Base-by-base conservation (phyloP, 2,113 vertebrate genomes). In the Butorides virescens region DNA sequence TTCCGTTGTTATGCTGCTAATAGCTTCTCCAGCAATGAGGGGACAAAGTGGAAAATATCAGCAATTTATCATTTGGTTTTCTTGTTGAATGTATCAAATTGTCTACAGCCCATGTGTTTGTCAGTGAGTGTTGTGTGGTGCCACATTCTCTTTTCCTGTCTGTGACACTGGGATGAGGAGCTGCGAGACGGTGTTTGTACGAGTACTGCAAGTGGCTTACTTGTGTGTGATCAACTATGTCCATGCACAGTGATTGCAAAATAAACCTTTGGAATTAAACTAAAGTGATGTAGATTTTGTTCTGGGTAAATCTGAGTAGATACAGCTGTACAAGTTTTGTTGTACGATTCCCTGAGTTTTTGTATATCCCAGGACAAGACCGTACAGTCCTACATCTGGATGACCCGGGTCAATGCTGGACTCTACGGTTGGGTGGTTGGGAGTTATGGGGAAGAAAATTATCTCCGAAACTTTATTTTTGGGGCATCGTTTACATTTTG, bases 181-280 rank as follows among this genome's bases (percentile, higher is more conserved):
- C 39, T 29, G 34, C 3, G 18, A 68, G 46, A 16, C 17, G 36
- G 23, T 44, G 37, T 63, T 53, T 72, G 34, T 65, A 23, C 0
- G 7, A 81, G 21, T 68, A 49, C 34, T 5, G 3, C 47, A 53
- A 53, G 18, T 63, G 61, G 34, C 18, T 30, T n/a, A 6, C 2
- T 1, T 56, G 44, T 67, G 55, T 49, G 23, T 59, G 36, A 74
- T 86, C 52, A 47, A 14, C 55, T 50, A 58, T n/a, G 72, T 68
- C 47, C 25, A 11, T 14, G 53, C 44, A 78, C 25, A 37, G 7
- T 46, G 58, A 78, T 6, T 90, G 50, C 65, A 88, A 94, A 91
- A 88, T 95, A 94, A 97, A 96, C 11, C 21, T 58, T 56, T 88
- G 79, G 84, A 81, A 76, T 66, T 32, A 85, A 96, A 73, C 39